Percentiles rank a stretch among this genome's conserved stretches.
Evolutionary conservation across 2,113 vertebrate species (phyloP).

Genomic region (Tretioscincus oriximinensis): DNA sequence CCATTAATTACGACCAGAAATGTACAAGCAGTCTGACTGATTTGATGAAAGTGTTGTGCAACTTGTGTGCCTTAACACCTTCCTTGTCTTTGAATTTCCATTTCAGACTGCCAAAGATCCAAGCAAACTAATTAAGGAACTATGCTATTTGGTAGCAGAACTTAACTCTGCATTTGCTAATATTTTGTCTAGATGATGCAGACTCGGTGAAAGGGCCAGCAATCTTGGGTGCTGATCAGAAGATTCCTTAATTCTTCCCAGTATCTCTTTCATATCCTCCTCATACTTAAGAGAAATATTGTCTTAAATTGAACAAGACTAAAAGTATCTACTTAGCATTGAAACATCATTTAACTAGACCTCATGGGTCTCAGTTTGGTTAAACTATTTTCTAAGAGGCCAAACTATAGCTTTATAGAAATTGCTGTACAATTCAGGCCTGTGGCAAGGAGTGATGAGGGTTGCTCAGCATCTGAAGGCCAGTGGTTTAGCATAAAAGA

Average conservation of each 20-base stretch:
- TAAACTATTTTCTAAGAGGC: not conserved
- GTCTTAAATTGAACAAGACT: not conserved
- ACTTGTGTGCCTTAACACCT: not conserved
- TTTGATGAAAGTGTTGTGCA: not conserved
- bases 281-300: conserved; percentile 14
- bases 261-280: conserved; percentile 13
- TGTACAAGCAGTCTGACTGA: not conserved
- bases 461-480: too few species aligned
- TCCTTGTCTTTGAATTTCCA: not conserved
- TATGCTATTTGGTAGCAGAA: too few species aligned
- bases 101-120: not conserved
- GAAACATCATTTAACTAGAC: conserved; percentile 3
- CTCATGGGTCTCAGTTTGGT: not conserved
- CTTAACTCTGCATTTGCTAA: not conserved
- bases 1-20: not conserved
- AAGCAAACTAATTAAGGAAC: not conserved
- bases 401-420: too few species aligned
- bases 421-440: too few species aligned
- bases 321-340: not conserved
- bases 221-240: not conserved
- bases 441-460: too few species aligned
- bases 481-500: too few species aligned
- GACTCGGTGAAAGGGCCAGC: not conserved
- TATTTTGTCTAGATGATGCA: not conserved
- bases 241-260: not conserved